Conservation (phyloP, 92 coral and sea anemone species). For the Parazoanthus darwini region DNA sequence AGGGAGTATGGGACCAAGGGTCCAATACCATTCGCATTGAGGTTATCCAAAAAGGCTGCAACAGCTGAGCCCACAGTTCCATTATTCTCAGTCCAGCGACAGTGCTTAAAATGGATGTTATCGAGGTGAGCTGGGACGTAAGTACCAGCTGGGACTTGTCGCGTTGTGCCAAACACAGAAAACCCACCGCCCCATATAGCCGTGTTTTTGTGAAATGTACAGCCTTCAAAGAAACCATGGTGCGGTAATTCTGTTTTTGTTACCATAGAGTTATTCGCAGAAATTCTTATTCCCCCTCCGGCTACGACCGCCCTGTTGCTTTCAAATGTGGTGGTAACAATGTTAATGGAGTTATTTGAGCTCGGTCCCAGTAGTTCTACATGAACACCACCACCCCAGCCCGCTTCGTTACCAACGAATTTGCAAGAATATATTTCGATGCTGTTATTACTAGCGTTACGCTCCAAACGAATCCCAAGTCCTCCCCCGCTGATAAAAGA, state of each 20-base stretch:
- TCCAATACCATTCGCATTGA: slow-evolving; percentile 77
- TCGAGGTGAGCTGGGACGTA: slow-evolving; percentile 13
- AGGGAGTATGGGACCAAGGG: slow-evolving; percentile 65
- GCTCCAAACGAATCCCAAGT: slow-evolving; percentile 53
- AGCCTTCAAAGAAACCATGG: slow-evolving; percentile 15
- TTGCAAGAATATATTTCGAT: slow-evolving; percentile 46
- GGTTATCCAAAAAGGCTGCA: slow-evolving; percentile 64
- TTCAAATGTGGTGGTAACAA: slow-evolving; percentile 43
- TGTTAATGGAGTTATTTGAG: slow-evolving; percentile 37
- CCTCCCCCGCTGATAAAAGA: slow-evolving; percentile 87
- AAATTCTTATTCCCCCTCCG: slow-evolving; percentile 78
- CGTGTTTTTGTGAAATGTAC: slow-evolving; percentile 46
- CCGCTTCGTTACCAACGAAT: slow-evolving; percentile 67
- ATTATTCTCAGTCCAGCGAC: slow-evolving; percentile 52
- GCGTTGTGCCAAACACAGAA: slow-evolving; percentile 63
- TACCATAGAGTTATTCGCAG: slow-evolving; percentile 39
- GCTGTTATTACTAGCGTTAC: slow-evolving; percentile 70
- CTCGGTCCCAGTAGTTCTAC: slow-evolving; percentile 44
- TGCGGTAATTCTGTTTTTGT: slow-evolving; percentile 19
- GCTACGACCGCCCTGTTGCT: slow-evolving; percentile 54
- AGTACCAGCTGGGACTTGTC: slow-evolving; percentile 7
- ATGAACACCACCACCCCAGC: slow-evolving; percentile 87
- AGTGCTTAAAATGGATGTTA: slow-evolving; percentile 42
- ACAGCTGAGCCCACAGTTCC: slow-evolving; percentile 89
- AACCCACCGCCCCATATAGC: slow-evolving; percentile 76